Evolutionary conservation across 2,113 vertebrate species (phyloP).

Genomic region (Vicugna pacos): DNA sequence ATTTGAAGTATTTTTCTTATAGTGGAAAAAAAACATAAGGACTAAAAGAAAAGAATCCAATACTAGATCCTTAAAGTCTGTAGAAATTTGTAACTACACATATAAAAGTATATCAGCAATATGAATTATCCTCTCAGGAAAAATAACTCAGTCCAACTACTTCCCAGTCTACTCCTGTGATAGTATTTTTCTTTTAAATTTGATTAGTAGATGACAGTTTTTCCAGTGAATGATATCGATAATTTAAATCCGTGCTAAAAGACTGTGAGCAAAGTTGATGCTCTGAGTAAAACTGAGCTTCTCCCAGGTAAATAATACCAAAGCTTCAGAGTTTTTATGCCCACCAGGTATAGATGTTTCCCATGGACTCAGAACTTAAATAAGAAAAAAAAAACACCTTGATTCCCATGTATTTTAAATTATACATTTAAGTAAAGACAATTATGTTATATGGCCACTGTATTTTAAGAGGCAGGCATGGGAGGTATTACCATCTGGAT

Average conservation of each 20-base stretch:
- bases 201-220: conserved; percentile 2
- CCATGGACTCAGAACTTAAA: conserved; percentile 53
- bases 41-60: conserved; percentile 52
- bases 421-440: conserved; percentile 1
- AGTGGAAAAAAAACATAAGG: conserved; percentile 1
- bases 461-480: background rate
- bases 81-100: conserved; percentile 20
- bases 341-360: background rate
- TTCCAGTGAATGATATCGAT: conserved; percentile 35
- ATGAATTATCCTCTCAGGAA: conserved; percentile 49
- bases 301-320: conserved; percentile 1
- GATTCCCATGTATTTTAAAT: conserved; percentile 14
- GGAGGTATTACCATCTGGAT: background rate
- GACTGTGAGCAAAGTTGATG: conserved; percentile 46
- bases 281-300: conserved; percentile 62
- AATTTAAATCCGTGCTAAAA: conserved; percentile 47
- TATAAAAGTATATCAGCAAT: conserved; percentile 27
- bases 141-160: conserved; percentile 26
- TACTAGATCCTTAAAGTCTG: background rate
- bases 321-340: conserved; percentile 2
- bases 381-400: background rate
- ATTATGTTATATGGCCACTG: background rate
- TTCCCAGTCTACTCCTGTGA: background rate
- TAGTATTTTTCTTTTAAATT: conserved; percentile 63
- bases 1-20: conserved; percentile 53